Conservation (phyloP, 1,140 invertebrate species). For the Himalopsyche phryganea region DNA sequence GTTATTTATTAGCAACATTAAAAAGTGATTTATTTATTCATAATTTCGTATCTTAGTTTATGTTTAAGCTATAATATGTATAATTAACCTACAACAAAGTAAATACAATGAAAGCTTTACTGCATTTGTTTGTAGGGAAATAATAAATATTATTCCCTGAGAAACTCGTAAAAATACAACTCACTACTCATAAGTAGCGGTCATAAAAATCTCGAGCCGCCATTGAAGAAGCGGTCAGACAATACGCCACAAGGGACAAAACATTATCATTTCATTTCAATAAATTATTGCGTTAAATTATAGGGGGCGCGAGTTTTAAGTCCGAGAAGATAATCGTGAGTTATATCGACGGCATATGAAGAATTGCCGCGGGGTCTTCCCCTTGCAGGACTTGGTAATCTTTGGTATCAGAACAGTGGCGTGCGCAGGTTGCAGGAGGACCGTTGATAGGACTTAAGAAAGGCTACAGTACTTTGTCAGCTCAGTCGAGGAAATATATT, state of each 20-base stretch:
- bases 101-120: too few relatives aligned
- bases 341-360: constrained; percentile 16
- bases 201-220: background rate
- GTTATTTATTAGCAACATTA: too few relatives aligned
- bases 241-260: constrained; percentile 34
- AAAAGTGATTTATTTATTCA: too few relatives aligned
- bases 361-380: background rate
- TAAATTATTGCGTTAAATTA: constrained; percentile 36
- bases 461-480: too few relatives aligned
- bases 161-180: background rate
- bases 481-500: too few relatives aligned
- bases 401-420: background rate
- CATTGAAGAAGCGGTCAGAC: constrained; percentile 1
- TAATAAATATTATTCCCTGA: too few relatives aligned
- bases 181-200: background rate
- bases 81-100: too few relatives aligned
- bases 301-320: constrained; percentile 27
- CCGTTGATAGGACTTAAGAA: too few relatives aligned
- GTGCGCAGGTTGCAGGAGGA: constrained; percentile 1
- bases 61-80: too few relatives aligned
- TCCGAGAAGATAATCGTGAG: constrained; percentile 31
- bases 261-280: constrained; percentile 37
- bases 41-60: too few relatives aligned
- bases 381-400: too few relatives aligned
- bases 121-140: too few relatives aligned